Base-by-base conservation (phyloP, 2,888 invertebrate species). In the Andrena haemorrhoa region DNA sequence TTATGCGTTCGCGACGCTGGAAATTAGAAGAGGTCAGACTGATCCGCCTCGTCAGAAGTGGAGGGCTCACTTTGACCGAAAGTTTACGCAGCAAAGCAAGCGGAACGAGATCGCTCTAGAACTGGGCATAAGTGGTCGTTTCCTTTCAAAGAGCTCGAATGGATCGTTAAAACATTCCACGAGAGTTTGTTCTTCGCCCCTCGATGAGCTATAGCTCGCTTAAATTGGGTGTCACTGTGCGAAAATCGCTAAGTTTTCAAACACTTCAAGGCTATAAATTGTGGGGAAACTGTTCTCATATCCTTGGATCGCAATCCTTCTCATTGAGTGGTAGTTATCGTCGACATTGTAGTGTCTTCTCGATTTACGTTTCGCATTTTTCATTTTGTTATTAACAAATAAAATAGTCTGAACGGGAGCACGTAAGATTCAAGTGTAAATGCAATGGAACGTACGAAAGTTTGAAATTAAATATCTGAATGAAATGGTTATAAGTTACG, bases 71-170 rank as follows among this genome's bases (percentile, higher is more conserved):
- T 33, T 47, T 33, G 35, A 35, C 3, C 47, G 29, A 66, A 79
- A 79, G 41, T 71, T 79, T 66, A 10, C 33, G 35, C 33, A 77
- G 6, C 33, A 53, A 71, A 79, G 47, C 26, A 29, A 71, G 53
- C 47, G 33, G 29, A 66, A 66, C 26, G 51, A 53, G 56, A 79
- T 75, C 63, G 69, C 51, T 69, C 63, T 69, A 69, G 56, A 29
- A n/a, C 26, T 56, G 53, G n/a, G 63, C 56, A 49, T 61, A 71
- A 79, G 71, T 66, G 66, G 51, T 29, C 47, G 61, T 61, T 60
- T 26, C 29, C 41, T 66, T 65, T 73, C 35, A 51, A 31, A 41
- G 51, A n/a, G 29, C 16, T 23, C 23, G 53, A 74, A 33, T 33
- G 26, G 61, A 53, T 56, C 61, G 47, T 49, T 68, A 33, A 53